Evolutionary conservation across 2,888 invertebrate species (phyloP), one percentile per base, ranked within the genome.

Genomic region (Cerastis rubricosa): DNA sequence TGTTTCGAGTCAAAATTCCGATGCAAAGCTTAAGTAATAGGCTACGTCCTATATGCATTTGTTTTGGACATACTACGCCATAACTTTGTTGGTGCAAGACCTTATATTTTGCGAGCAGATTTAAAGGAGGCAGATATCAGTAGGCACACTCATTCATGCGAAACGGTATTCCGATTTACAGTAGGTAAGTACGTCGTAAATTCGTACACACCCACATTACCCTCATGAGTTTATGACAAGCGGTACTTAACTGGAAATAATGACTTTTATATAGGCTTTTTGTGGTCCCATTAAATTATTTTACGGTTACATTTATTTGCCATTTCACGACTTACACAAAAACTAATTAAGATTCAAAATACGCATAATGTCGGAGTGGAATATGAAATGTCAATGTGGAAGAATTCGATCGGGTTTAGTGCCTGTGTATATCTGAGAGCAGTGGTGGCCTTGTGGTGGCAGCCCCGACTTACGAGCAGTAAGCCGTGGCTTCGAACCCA

Each of bases 141-240:
- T 57, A 63, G 14, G 57, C 19, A 45, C 14, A 43, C 19, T 8
- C 29, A 64, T 45, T 64, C 40, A 71, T 5, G 40, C 59, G 63
- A 54, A 71, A 51, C 63, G 22, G 17, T 51, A 64, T 68, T 59
- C 14, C 22, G 29, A 29, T 64, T n/a, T 49, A 72, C 1, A 12
- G 59, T 51, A 11, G 29, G 54, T 57, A 14, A 4, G 64, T 43
- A 43, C n/a, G 64, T 43, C 17, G 76, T 80, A 71, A 81, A 71
- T 65, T 65, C 5, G 12, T 47, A 51, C 45, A 64, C 59, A 35
- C 54, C 57, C 63, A 71, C 43, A 71, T 76, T 74, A 71, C 76
- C 71, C 76, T 14, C 54, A 80, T 19, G 67, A 67, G 47, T 76
- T 71, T 76, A 76, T 81, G 71, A 51, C 47, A 81, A 75, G 47